Percentiles rank a stretch among this genome's conserved stretches.
phyloP scores from a whole-genome alignment of 1,140 invertebrate species.

The fruit fly (Drosophila melanogaster) region Release_6_plus_ISO1_MT NT_033777.3:30713501-30714000 shows the following conservation, averaged over 20 bases:
- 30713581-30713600: slow-evolving; percentile 49
- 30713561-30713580: slow-evolving; percentile 63
- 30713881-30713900: no score
- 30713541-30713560: slow-evolving; percentile 70
- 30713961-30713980: slow-evolving; percentile 80
- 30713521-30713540: slow-evolving; percentile 84
- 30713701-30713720: slow-evolving; percentile 20
- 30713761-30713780: slow-evolving; percentile 75
- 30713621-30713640: slow-evolving; percentile 50
- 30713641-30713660: slow-evolving; percentile 2
- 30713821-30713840: slow-evolving; percentile 32
- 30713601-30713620: slow-evolving; percentile 77
- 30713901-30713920: slow-evolving; percentile 46
- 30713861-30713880: no score
- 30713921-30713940: slow-evolving; percentile 55
- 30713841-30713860: not conserved
- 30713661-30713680: slow-evolving; percentile 38
- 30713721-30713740: slow-evolving; percentile 36
- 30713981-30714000: slow-evolving; percentile 73
- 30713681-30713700: slow-evolving; percentile 43
- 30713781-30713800: slow-evolving; percentile 69
- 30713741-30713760: slow-evolving; percentile 69
- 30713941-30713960: slow-evolving; percentile 64
- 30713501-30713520: slow-evolving; percentile 80
- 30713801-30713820: slow-evolving; percentile 45